Percentiles rank a stretch among this genome's conserved stretches.
Evolutionary conservation across 1,140 invertebrate species (phyloP).

Genomic region (Meloidogyne exigua): DNA sequence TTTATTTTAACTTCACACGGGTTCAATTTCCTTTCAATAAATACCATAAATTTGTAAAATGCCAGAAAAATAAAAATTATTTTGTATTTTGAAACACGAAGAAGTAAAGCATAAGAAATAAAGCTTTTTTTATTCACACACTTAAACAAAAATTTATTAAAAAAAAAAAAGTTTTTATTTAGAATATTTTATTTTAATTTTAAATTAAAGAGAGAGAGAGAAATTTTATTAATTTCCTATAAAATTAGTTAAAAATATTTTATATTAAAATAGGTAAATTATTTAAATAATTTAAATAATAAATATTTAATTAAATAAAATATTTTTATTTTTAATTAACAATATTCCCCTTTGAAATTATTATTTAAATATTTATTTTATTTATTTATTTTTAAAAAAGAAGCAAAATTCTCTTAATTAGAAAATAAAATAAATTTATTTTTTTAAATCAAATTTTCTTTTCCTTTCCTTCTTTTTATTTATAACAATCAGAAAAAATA

Average conservation of each 20-base stretch:
- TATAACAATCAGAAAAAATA: neutral
- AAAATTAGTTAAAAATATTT: too few relatives aligned
- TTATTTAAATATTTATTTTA: too few relatives aligned
- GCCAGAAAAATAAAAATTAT: neutral
- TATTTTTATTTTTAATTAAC: too few relatives aligned
- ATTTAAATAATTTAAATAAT: too few relatives aligned
- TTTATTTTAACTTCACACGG: neutral
- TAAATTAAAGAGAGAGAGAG: neutral
- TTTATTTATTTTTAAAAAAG: too few relatives aligned
- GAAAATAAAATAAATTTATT: neutral
- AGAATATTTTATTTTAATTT: neutral
- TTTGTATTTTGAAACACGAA: slow-evolving; percentile 3
- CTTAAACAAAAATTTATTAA: neutral
- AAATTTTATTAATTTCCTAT: too few relatives aligned
- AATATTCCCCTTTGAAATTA: too few relatives aligned
- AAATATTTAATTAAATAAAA: too few relatives aligned
- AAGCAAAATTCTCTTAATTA: too few relatives aligned
- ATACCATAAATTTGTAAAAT: slow-evolving; percentile 4
- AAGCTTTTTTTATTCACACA: neutral
- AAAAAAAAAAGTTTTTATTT: neutral
- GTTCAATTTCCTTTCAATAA: neutral
- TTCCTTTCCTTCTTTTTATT: too few relatives aligned
- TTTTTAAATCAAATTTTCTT: neutral
- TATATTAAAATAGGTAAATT: too few relatives aligned
- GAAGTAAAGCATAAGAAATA: neutral